Evolutionary conservation across 2,797 vertebrate genomes (phyloP), one percentile per base, ranked within the genome.

Genomic region (Onychomys arenicola): DNA sequence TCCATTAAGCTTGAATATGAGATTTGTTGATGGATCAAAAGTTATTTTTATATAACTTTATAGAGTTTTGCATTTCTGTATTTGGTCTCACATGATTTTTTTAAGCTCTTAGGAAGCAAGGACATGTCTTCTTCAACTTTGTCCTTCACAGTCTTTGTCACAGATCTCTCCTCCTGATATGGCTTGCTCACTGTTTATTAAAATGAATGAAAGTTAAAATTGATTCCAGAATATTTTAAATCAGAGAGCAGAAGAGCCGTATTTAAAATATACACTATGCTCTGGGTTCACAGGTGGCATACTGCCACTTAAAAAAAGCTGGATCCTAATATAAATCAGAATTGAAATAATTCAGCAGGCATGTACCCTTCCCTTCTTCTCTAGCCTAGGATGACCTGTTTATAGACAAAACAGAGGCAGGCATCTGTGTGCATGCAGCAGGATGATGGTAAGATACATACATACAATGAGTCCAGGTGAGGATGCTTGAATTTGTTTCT

Each of bases 141-240:
- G 59, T 75, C 49, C 40, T 89, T 93, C 40, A 61, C 1, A 73
- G 3, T 63, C 32, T 23, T 93, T 12, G 16, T 37, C 49, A 81
- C 5, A 86, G 40, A 82, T 57, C 21, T 29, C 43, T 90, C 43
- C 16, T 83, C 37, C 73, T 92, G 25, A 77, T 32, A 69, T 40
- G 9, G 46, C 19, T 86, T 40, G 40, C 7, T 80, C 34, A 84
- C 61, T 71, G 12, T 57, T 82, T 94, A 80, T 59, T 46, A 77
- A 89, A 46, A 21, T 49, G 17, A 90, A 69, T n/a, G n/a, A 32
- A 63, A 83, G 13, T 49, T 78, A 65, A 75, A 67, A 75, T 43
- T 78, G 21, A 95, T 71, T 84, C n/a, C 83, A 40, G 81, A 80
- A 90, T 69, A 91, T 75, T 46, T 83, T 93, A 77, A 86, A 52